Conservation (phyloP, 2,113 vertebrate genomes). For the Genyomyrus donnyi region DNA sequence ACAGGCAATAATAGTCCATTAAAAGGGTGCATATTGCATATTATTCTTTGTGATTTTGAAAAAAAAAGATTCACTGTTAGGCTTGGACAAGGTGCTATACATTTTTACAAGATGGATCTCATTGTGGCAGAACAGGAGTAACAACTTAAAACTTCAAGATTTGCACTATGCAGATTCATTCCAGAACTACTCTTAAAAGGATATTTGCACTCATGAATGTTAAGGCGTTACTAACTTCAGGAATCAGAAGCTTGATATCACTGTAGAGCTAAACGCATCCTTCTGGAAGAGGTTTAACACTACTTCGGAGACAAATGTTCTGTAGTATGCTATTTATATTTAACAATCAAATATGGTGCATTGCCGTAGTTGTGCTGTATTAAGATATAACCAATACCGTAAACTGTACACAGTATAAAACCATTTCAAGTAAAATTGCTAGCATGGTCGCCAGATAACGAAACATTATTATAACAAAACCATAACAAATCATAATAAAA, state of each 20-base stretch:
- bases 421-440: background rate
- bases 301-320: background rate
- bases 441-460: background rate
- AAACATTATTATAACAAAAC: background rate
- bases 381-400: background rate
- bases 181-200: background rate
- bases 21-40: background rate
- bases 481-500: background rate
- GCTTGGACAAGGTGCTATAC: background rate
- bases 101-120: background rate
- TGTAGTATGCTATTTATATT: background rate
- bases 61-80: background rate
- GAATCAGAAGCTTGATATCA: background rate
- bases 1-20: background rate
- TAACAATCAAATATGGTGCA: background rate
- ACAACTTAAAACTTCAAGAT: background rate
- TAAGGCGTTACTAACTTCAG: background rate
- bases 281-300: background rate
- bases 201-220: background rate
- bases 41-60: background rate
- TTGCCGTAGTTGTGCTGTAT: background rate
- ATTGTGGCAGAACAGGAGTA: background rate
- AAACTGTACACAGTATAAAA: background rate
- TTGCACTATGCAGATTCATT: background rate
- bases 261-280: background rate